Conservation (phyloP, 2,113 vertebrate genomes). For the Camelus bactrianus region DNA sequence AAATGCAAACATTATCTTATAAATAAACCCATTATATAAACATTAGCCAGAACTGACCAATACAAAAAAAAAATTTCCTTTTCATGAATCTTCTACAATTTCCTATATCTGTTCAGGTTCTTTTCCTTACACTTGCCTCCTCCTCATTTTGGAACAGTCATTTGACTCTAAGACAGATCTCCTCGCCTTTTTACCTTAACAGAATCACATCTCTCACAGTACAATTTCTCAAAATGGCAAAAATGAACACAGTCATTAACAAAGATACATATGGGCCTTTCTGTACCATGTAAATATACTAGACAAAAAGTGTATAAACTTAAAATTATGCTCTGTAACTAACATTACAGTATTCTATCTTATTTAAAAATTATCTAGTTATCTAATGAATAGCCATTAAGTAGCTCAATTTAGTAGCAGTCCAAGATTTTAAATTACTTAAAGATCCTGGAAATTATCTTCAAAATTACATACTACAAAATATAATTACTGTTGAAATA, state of each 20-base stretch:
- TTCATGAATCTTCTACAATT: not conserved
- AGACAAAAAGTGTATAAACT: not conserved
- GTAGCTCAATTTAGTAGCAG: constrained; percentile 27
- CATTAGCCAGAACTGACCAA: not conserved
- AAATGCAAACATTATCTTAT: not conserved
- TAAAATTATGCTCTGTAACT: constrained; percentile 6
- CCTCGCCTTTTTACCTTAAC: not conserved
- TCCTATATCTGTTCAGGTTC: not conserved
- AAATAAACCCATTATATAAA: not conserved
- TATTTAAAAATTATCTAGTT: constrained; percentile 45
- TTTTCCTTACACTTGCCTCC: not conserved
- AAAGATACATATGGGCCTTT: not conserved
- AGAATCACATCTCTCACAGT: not conserved
- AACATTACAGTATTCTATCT: not conserved
- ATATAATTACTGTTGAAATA: constrained; percentile 5
- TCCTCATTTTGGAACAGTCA: not conserved
- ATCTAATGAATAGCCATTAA: constrained; percentile 13
- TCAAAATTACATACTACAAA: not conserved
- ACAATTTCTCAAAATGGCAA: not conserved
- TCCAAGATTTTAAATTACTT: constrained; percentile 39
- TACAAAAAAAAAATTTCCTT: not conserved
- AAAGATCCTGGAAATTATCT: constrained; percentile 33
- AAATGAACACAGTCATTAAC: not conserved
- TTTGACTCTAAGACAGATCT: not conserved
- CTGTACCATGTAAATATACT: not conserved